Conservation (phyloP, 2,797 vertebrate species). For the Enteromius anoplus region DNA sequence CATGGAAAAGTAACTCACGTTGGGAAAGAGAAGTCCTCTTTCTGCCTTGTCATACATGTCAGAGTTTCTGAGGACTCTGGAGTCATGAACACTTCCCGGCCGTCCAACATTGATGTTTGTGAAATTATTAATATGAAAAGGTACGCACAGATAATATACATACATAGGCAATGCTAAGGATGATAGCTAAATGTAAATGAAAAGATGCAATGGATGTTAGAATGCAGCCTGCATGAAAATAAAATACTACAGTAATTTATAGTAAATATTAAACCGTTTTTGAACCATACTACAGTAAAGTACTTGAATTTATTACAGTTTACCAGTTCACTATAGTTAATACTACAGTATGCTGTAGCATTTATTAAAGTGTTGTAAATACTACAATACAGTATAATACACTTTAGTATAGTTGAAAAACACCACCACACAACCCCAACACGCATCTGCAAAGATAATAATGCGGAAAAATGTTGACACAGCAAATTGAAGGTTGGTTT, state of each 20-base stretch:
- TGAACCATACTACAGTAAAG: too few species aligned
- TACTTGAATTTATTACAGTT: too few species aligned
- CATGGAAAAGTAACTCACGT: not conserved
- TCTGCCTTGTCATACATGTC: conserved; percentile 15
- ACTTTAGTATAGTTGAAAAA: too few species aligned
- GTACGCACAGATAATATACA: not conserved
- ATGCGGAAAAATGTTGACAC: not conserved
- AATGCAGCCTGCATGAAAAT: too few species aligned
- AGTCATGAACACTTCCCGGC: conserved; percentile 40
- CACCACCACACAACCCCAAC: not conserved
- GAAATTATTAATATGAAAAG: conserved; percentile 4
- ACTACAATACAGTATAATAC: too few species aligned
- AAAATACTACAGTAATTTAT: too few species aligned
- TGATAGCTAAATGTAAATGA: too few species aligned
- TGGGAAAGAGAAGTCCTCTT: conserved; percentile 9
- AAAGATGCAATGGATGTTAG: too few species aligned
- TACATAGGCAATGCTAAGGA: not conserved
- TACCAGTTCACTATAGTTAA: too few species aligned
- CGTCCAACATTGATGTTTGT: conserved; percentile 21
- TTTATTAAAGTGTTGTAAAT: too few species aligned
- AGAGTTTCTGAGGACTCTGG: conserved; percentile 29
- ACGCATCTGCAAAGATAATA: not conserved
- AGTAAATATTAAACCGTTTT: too few species aligned
- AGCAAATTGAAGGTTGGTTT: not conserved
- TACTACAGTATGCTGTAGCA: too few species aligned